phyloP scores from a whole-genome alignment of 2,797 vertebrate genomes.

The Phylloscopus collybita region DNA sequence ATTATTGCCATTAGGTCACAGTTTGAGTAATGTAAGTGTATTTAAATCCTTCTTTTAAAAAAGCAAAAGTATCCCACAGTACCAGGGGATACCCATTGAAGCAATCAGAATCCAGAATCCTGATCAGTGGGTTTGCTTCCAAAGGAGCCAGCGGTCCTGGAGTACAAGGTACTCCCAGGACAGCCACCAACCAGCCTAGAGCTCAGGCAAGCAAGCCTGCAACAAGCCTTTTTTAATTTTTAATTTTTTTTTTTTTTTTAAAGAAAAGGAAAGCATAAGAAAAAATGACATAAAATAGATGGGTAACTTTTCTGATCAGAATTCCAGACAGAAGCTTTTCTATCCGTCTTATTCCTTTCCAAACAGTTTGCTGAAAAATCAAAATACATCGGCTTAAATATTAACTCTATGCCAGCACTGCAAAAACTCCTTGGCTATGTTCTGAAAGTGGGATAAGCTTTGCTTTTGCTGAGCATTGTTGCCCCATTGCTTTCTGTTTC shows the following conservation, averaged over 20 bases:
- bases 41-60: conserved; percentile 76
- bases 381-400: background rate
- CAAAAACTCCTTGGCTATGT: conserved; percentile 36
- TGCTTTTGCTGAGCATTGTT: conserved; percentile 54
- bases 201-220: conserved; percentile 59
- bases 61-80: conserved; percentile 17
- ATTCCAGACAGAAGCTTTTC: conserved; percentile 51
- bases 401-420: conserved; percentile 39
- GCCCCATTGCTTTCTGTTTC: conserved; percentile 56
- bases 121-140: conserved; percentile 75
- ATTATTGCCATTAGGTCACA: conserved; percentile 84
- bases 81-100: conserved; percentile 33
- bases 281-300: conserved; percentile 27
- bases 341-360: conserved; percentile 29
- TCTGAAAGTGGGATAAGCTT: conserved; percentile 42
- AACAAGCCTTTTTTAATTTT: conserved; percentile 23
- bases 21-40: conserved; percentile 76
- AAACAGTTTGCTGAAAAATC: background rate
- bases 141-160: conserved; percentile 43
- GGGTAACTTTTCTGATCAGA: conserved; percentile 52
- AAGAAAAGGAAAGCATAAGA: conserved; percentile 35
- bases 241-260: background rate
- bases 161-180: conserved; percentile 6
- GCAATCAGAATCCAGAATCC: conserved; percentile 66
- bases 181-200: conserved; percentile 58